Conservation (phyloP, 2,113 vertebrate species). For the Mixornis gularis region DNA sequence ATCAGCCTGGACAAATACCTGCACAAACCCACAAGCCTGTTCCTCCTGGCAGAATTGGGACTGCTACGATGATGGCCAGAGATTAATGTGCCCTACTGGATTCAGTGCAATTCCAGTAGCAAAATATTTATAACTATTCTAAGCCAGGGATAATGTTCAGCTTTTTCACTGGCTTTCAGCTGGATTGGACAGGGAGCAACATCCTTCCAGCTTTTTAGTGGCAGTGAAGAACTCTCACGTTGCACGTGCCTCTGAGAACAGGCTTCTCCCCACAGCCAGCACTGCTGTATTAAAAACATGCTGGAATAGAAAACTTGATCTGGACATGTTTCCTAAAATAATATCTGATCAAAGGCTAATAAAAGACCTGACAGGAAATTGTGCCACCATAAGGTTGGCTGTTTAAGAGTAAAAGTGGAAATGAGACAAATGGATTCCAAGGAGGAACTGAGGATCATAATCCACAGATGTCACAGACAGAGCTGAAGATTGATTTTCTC, state of each 20-base stretch:
- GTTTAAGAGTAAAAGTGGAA: background rate
- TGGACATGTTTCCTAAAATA: background rate
- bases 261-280: background rate
- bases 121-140: background rate
- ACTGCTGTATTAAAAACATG: background rate
- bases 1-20: background rate
- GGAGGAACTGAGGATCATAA: background rate
- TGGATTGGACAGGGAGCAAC: background rate
- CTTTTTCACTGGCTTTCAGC: background rate
- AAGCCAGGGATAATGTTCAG: background rate
- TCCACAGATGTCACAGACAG: background rate
- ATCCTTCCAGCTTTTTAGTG: background rate
- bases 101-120: background rate
- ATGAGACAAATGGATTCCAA: background rate
- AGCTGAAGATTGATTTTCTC: background rate
- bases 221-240: background rate
- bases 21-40: background rate
- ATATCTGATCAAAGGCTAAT: background rate
- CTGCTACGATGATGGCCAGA: background rate
- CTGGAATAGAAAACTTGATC: background rate
- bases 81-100: background rate
- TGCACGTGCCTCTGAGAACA: background rate
- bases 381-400: background rate
- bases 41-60: background rate
- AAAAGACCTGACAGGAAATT: background rate